Conservation (phyloP, 92 coral and sea anemone genomes). For the Paramuricea clavata region DNA sequence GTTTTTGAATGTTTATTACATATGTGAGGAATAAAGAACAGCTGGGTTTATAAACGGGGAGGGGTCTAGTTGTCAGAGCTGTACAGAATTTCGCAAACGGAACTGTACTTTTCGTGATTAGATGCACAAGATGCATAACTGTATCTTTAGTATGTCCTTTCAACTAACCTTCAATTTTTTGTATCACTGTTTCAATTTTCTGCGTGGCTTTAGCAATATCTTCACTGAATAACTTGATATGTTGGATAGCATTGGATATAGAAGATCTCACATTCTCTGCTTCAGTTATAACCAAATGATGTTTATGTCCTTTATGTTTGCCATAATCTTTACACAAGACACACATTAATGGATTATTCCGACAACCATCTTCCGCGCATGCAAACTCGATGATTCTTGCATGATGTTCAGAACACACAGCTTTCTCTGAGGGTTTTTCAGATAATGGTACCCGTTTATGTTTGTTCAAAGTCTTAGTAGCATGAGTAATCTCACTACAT, state of each 20-base stretch:
- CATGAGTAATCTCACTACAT: constrained; percentile 90
- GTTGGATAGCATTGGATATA: constrained; percentile 92
- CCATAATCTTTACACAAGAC: constrained; percentile 98
- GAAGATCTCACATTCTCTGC: constrained; percentile 93
- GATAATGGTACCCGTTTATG: constrained; percentile 93
- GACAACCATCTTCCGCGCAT: constrained; percentile 91
- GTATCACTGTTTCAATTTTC: constrained; percentile 88
- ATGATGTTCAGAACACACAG: constrained; percentile 88
- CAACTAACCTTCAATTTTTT: constrained; percentile 90
- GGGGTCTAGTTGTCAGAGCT: too few relatives aligned
- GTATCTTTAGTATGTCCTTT: background rate
- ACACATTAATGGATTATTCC: constrained; percentile 93
- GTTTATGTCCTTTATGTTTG: constrained; percentile 95
- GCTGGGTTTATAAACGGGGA: background rate
- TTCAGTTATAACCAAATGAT: constrained; percentile 88
- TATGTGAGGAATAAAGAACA: too few relatives aligned
- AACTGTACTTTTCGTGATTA: too few relatives aligned
- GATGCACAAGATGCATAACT: too few relatives aligned
- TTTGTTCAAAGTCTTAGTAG: constrained; percentile 92
- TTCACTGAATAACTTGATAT: constrained; percentile 88
- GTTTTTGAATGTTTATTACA: too few relatives aligned
- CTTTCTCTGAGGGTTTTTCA: constrained; percentile 91
- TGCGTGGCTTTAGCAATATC: constrained; percentile 92
- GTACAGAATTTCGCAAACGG: too few relatives aligned
- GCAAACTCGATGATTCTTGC: constrained; percentile 96